Base-by-base conservation (phyloP, 1,140 invertebrate genomes). In the Teleopsis dalmanni region DNA sequence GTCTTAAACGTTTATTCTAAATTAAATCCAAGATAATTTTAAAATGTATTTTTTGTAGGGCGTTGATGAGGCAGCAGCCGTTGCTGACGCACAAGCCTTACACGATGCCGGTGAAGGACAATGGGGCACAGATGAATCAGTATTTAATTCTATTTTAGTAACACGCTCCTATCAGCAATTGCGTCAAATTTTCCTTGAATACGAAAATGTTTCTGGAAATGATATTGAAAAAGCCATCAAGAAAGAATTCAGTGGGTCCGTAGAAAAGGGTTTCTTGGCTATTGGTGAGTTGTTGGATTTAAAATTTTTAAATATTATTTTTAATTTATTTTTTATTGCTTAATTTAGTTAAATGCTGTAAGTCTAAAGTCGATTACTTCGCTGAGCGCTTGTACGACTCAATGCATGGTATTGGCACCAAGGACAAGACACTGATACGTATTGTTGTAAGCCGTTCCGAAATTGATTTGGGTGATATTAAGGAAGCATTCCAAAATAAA, bases 301-400 rank as follows among this genome's bases (percentile, higher is more conserved):
- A 22, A 14, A 19, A 33, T 16, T 22, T 29, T 16, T 0, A 11
- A 23, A 23, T 21, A 22, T 23, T 25, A 27, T 42, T 47, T 44
- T 9, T 11, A 37, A 7, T 23, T 41, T 18, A 18, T 42, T 21
- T 23, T 16, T 36, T 43, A n/a, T 40, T 40, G 21, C 23, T 46
- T 44, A 43, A 14, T 50, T 7, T 59, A 91, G 88, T 90, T 1
- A 90, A 90, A 74, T 89, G 87, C 64, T 87, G 89, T 7, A 88
- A 88, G 68, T 94, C 90, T 65, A 87, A 91, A 71, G 87, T 93
- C 41, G 85, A 85, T 33, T 97, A 91, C 74, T 96, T 96, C 75
- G 93, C 94, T 43, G 87, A 95, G 64, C 81, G 87, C 56, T 75
- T 97, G 9, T 82, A 95, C 61, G 82, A 90, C 35, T 83, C 87